These are phyloP conservation scores for Lycophotia porphyrea DNA, from an alignment of 2,888 invertebrate species.

Conservation along the genomic window DNA sequence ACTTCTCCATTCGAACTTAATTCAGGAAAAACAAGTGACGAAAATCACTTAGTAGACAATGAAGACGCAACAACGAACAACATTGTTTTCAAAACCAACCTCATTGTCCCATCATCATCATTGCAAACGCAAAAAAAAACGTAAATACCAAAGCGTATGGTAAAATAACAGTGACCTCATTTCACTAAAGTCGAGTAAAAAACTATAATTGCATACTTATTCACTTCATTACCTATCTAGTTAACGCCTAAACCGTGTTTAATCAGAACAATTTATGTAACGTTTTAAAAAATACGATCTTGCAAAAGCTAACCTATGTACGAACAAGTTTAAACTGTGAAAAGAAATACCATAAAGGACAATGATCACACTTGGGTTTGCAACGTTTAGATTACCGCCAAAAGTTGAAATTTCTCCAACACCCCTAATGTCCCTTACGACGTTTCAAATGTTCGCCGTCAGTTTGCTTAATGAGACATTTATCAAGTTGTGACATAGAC, in stretches of 20 bases:
- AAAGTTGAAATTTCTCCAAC: not conserved
- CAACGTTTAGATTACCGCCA: not conserved
- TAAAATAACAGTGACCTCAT: conserved; percentile 43
- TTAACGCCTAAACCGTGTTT: conserved; percentile 27
- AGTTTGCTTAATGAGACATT: conserved; percentile 63
- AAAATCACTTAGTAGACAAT: conserved; percentile 36
- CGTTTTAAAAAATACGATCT: conserved; percentile 57
- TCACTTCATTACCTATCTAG: conserved; percentile 50
- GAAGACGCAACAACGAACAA: conserved; percentile 4
- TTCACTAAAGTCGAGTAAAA: conserved; percentile 39
- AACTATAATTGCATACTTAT: conserved; percentile 53
- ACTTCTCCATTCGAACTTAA: not conserved
- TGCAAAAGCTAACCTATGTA: conserved; percentile 56
- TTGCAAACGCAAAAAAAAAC: conserved; percentile 27
- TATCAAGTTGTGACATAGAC: conserved; percentile 60
- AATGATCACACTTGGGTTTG: not conserved
- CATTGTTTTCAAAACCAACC: conserved; percentile 38
- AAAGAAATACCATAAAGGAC: not conserved
- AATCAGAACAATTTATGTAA: conserved; percentile 47
- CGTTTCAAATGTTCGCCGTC: not conserved
- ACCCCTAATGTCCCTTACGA: not conserved
- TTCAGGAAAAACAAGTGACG: conserved; percentile 20
- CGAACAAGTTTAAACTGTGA: not conserved
- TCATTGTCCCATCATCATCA: conserved; percentile 34
- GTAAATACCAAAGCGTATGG: conserved; percentile 32